Evolutionary conservation across 2,113 vertebrate species (phyloP).

Genomic region (Willisornis vidua): DNA sequence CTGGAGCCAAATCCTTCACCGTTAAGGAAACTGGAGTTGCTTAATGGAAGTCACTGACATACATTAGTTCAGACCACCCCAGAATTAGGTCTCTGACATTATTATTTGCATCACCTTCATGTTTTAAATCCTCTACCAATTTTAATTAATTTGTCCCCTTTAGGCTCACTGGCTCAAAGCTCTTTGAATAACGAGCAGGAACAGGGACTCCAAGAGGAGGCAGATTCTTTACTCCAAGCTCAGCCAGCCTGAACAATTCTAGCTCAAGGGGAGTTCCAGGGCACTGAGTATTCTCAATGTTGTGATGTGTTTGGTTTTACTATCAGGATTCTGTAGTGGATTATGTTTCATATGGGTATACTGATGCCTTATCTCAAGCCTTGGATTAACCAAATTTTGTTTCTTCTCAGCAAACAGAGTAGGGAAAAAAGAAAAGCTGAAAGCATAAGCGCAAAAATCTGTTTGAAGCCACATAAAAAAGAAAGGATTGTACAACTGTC

Average conservation of each 20-base stretch:
- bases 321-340: neutral
- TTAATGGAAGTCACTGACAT: neutral
- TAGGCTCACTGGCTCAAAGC: neutral
- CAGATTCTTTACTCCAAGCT: neutral
- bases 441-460: neutral
- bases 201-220: neutral
- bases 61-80: neutral
- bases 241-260: neutral
- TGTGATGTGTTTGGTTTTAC: neutral
- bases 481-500: neutral
- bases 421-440: neutral
- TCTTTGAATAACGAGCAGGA: neutral
- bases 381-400: neutral
- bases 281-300: neutral
- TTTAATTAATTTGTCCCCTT: neutral
- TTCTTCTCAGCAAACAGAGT: neutral
- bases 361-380: neutral
- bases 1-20: neutral
- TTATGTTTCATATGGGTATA: neutral
- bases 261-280: neutral
- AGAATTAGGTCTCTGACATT: neutral
- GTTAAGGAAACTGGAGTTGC: neutral
- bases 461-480: neutral
- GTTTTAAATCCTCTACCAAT: neutral
- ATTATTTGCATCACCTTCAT: neutral